phyloP scores from a whole-genome alignment of 2,113 vertebrate species.

The Castor canadensis region DNA sequence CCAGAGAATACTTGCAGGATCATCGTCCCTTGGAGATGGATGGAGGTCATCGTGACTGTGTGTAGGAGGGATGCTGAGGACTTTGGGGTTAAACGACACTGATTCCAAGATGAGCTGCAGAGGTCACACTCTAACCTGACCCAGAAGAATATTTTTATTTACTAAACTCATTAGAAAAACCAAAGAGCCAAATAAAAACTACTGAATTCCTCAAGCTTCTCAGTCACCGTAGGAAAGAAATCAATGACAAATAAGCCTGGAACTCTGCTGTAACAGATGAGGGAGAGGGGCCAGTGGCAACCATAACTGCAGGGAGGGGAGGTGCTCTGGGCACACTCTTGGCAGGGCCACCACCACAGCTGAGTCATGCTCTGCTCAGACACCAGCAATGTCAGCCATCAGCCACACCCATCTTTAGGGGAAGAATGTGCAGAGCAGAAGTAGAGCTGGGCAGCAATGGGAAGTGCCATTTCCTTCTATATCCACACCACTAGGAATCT shows the following conservation, averaged over 20 bases:
- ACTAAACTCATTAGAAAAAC: neutral
- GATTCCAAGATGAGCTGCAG: neutral
- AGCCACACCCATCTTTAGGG: neutral
- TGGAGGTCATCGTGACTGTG: neutral
- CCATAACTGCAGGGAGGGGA: neutral
- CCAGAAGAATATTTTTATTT: neutral
- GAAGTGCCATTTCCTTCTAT: neutral
- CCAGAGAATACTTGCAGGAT: neutral
- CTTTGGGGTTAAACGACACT: neutral
- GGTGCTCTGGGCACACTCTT: neutral
- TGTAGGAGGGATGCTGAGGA: neutral
- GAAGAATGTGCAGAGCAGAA: conserved; percentile 1
- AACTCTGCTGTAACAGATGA: neutral
- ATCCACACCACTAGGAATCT: neutral
- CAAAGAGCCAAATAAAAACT: neutral
- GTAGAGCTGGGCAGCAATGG: neutral
- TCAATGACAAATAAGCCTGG: neutral
- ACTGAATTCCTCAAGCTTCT: neutral
- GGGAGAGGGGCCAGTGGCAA: neutral
- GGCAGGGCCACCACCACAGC: neutral
- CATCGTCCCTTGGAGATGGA: neutral
- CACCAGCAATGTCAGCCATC: neutral
- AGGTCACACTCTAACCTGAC: neutral
- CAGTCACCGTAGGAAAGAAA: neutral
- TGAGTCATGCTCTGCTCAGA: neutral